Base-by-base conservation (phyloP, 2,113 vertebrate genomes). In the Eulemur macaco region DNA sequence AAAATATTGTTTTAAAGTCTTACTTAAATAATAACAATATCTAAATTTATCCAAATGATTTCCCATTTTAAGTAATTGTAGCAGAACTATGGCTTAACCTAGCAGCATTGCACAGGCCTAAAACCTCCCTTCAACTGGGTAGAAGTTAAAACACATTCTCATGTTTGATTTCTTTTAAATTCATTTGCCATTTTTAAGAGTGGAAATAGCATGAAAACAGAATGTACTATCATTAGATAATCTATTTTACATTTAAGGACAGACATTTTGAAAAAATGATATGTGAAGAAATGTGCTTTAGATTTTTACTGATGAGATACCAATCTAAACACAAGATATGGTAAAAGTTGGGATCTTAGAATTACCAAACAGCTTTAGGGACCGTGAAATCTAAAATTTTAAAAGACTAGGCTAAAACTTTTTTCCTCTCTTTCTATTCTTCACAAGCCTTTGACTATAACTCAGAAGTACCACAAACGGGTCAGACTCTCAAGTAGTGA, bases 1-100 rank as follows among this genome's bases (percentile, higher is more conserved):
- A 97, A 97, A 86, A 66, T 20, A 73, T 27, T 20, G 56, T 94
- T 94, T 86, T 97, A 91, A 83, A 93, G 94, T 78, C 29, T 91
- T 92, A 63, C 86, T 85, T 84, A 73, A 96, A 91, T 91, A 85
- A 94, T 42, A 87, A 86, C 83, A 84, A 56, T 96, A 93, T 76
- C 90, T 77, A 88, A 96, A 97, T 91, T n/a, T 91, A 98, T 80
- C 93, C 60, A 56, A 91, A 60, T 54, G 93, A 94, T 93, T 86
- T 89, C 86, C 71, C 47, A 14, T 93, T 90, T 96, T 83, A 97
- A 95, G 63, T 17, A 10, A 56, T 56, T 17, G 0, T 13, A 25
- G 8, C 34, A 58, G n/a, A 93, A 56, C 18, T 56, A 12, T 9
- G 12, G 5, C 39, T 78, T 45, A 45, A 76, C 12, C 2, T 21